Evolutionary conservation across 2,888 invertebrate species (phyloP).

Genomic region (Zygogramma bicolorata): DNA sequence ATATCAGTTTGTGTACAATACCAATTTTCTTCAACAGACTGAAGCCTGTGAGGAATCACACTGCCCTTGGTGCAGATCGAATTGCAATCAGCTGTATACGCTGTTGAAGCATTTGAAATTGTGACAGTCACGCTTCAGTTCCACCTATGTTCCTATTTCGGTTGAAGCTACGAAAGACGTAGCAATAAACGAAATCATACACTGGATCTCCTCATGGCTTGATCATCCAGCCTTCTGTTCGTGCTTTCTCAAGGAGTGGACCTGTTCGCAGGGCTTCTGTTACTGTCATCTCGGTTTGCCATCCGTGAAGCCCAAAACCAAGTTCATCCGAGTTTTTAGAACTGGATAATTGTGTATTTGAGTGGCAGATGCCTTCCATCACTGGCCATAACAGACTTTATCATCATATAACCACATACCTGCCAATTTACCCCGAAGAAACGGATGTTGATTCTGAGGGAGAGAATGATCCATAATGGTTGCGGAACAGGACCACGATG

Average conservation of each 20-base stretch:
- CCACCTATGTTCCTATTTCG: slow-evolving; percentile 86
- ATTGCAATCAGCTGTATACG: slow-evolving; percentile 89
- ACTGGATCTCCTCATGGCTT: slow-evolving; percentile 93
- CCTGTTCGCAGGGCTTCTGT: slow-evolving; percentile 81
- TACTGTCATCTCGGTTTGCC: slow-evolving; percentile 83
- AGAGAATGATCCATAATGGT: no score
- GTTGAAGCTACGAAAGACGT: slow-evolving; percentile 91
- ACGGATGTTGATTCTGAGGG: no score
- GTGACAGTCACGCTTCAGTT: slow-evolving; percentile 93
- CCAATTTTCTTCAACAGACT: slow-evolving; percentile 94
- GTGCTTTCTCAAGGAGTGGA: slow-evolving; percentile 77
- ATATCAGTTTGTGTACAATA: no score
- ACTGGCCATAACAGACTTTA: no score
- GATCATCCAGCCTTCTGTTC: slow-evolving; percentile 79
- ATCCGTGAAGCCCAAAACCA: slow-evolving; percentile 74
- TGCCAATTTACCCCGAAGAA: no score
- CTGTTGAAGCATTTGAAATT: slow-evolving; percentile 93
- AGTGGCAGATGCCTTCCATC: no score
- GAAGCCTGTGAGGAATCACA: slow-evolving; percentile 93
- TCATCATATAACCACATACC: no score
- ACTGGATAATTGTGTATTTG: slow-evolving; percentile 84
- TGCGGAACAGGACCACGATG: slow-evolving; percentile 93
- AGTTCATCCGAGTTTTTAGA: slow-evolving; percentile 91
- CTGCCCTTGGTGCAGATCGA: slow-evolving; percentile 96
- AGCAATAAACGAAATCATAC: slow-evolving; percentile 94